phyloP scores from a whole-genome alignment of 2,113 vertebrate genomes.

The Casuarius casuarius region DNA sequence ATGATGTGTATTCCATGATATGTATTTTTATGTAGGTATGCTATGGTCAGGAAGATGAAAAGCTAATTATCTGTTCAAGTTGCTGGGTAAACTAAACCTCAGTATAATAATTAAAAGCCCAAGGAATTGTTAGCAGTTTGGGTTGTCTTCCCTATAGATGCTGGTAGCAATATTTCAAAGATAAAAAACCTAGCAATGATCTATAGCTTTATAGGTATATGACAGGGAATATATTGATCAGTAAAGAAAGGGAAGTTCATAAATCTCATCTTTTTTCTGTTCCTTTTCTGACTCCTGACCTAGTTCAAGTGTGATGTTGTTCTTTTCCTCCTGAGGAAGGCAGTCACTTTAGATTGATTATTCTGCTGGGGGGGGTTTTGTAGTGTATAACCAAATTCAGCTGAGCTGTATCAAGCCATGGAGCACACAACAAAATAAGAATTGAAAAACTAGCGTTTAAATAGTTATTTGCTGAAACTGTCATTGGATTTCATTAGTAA shows the following conservation, averaged over 20 bases:
- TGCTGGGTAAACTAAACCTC: neutral
- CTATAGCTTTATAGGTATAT: neutral
- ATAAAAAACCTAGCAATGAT: neutral
- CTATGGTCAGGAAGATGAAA: neutral
- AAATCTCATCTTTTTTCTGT: neutral
- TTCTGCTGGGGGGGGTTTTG: neutral
- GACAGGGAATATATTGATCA: neutral
- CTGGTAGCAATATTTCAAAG: neutral
- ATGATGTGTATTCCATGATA: neutral
- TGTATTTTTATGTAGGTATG: neutral
- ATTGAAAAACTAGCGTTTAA: neutral
- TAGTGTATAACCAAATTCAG: neutral
- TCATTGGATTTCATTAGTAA: neutral
- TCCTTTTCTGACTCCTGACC: constrained; percentile 5
- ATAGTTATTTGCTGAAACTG: neutral
- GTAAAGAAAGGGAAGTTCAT: neutral
- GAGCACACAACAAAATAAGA: neutral
- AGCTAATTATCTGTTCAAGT: neutral
- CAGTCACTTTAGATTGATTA: neutral
- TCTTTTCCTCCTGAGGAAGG: neutral
- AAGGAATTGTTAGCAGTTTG: neutral
- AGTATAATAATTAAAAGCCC: neutral
- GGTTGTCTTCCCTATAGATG: neutral
- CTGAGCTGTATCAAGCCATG: neutral
- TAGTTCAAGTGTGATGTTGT: neutral